Percentiles rank a stretch among this genome's conserved stretches.
Evolutionary conservation across 2,113 vertebrate genomes (phyloP).

Genomic region (Anarhynchus alexandrinus): DNA sequence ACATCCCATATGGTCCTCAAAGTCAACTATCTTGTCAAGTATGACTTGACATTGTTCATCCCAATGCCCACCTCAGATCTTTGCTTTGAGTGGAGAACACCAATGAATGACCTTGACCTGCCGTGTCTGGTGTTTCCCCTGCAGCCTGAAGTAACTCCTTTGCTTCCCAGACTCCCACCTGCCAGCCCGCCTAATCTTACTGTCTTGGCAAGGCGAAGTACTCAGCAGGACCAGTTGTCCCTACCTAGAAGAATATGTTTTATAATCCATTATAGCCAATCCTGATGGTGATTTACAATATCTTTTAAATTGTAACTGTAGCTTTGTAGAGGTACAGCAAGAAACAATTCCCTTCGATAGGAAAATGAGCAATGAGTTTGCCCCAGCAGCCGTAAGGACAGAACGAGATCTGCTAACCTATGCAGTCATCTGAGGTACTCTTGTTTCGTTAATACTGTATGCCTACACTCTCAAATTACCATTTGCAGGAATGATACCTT

Average conservation of each 20-base stretch:
- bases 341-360: neutral
- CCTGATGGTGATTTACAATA: neutral
- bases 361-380: neutral
- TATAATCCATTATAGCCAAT: neutral
- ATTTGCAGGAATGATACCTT: neutral
- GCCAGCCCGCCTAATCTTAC: neutral
- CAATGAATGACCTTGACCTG: neutral
- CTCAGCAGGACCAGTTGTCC: neutral
- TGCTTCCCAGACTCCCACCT: slow-evolving; percentile 24
- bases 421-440: neutral
- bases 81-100: neutral
- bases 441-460: neutral
- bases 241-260: neutral
- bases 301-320: neutral
- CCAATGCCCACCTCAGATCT: neutral
- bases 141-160: neutral
- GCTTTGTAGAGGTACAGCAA: neutral
- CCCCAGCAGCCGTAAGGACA: neutral
- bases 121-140: neutral
- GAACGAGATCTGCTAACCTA: neutral
- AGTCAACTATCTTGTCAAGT: neutral
- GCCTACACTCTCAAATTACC: neutral
- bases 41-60: neutral
- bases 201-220: neutral
- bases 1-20: neutral